Evolutionary conservation across 2,797 vertebrate genomes (phyloP).

Genomic region (Orestias chungarensis): DNA sequence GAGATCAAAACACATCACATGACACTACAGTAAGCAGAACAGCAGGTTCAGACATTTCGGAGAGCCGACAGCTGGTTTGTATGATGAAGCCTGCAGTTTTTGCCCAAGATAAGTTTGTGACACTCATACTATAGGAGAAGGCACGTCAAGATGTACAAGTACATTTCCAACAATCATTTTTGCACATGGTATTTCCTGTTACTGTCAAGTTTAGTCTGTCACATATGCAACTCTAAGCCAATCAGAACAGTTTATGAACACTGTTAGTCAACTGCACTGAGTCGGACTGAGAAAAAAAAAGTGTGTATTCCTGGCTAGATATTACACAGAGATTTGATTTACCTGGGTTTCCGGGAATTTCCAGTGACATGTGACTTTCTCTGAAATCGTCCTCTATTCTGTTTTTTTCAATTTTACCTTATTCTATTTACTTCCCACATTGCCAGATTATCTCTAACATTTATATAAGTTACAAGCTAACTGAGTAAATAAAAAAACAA

Average conservation of each 20-base stretch:
- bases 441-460: not conserved
- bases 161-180: conserved; percentile 54
- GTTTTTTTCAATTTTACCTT: not conserved
- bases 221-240: conserved; percentile 22
- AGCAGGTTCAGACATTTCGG: not conserved
- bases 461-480: not conserved
- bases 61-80: not conserved
- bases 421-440: not conserved
- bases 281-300: not conserved
- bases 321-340: too few species aligned
- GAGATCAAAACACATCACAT: not conserved
- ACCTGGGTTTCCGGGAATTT: not conserved
- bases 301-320: too few species aligned
- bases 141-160: not conserved
- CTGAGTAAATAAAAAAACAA: not conserved
- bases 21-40: not conserved
- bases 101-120: not conserved
- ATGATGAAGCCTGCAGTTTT: not conserved
- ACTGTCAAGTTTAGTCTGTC: conserved; percentile 1
- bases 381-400: not conserved
- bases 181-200: conserved; percentile 3
- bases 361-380: not conserved
- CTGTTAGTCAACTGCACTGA: not conserved
- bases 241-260: not conserved
- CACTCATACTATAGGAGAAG: not conserved